Percentiles rank a stretch among this genome's conserved stretches.
These are phyloP conservation scores for Aurelia coerulea DNA, from an alignment of 30 jellyfish, hydroid and myxozoan genomes.

Conservation along the genomic window DNA sequence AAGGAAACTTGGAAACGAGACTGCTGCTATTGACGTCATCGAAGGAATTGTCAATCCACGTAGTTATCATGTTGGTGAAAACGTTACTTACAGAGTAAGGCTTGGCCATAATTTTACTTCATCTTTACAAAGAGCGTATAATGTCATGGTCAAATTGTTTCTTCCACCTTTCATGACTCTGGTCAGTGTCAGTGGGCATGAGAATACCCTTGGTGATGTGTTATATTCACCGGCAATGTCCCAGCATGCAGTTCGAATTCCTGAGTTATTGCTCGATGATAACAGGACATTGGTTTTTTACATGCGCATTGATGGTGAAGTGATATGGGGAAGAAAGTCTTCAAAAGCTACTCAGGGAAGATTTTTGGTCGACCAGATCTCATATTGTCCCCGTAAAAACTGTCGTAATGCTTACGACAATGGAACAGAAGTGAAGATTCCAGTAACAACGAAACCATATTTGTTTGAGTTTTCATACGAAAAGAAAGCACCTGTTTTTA, in stretches of 20 bases:
- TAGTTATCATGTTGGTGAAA: slow-evolving; percentile 32
- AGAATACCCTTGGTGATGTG: slow-evolving; percentile 21
- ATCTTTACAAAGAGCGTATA: slow-evolving; percentile 41
- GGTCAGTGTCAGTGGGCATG: slow-evolving; percentile 16
- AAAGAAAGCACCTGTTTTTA: neutral
- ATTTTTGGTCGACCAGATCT: slow-evolving; percentile 34
- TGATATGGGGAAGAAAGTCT: slow-evolving; percentile 3
- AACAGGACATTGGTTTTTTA: neutral
- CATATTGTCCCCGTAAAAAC: slow-evolving; percentile 30
- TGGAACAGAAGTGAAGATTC: neutral
- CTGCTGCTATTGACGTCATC: slow-evolving; percentile 1
- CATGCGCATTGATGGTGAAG: slow-evolving; percentile 19
- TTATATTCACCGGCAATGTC: slow-evolving; percentile 12
- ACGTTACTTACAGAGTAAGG: slow-evolving; percentile 7
- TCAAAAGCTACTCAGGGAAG: neutral
- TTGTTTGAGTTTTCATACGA: neutral
- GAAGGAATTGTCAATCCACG: neutral
- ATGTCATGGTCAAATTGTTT: slow-evolving; percentile 11
- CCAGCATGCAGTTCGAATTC: slow-evolving; percentile 14
- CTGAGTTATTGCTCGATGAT: slow-evolving; percentile 30
- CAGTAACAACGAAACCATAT: slow-evolving; percentile 5
- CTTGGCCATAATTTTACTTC: neutral
- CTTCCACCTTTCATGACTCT: slow-evolving; percentile 50
- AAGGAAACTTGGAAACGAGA: slow-evolving; percentile 20
- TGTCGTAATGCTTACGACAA: slow-evolving; percentile 20